A percentile compares a stretch with the other conserved stretches of the same genome.
These are phyloP conservation scores for Leucophenga varia DNA, from an alignment of 1,140 invertebrate genomes.

Conservation along the genomic window DNA sequence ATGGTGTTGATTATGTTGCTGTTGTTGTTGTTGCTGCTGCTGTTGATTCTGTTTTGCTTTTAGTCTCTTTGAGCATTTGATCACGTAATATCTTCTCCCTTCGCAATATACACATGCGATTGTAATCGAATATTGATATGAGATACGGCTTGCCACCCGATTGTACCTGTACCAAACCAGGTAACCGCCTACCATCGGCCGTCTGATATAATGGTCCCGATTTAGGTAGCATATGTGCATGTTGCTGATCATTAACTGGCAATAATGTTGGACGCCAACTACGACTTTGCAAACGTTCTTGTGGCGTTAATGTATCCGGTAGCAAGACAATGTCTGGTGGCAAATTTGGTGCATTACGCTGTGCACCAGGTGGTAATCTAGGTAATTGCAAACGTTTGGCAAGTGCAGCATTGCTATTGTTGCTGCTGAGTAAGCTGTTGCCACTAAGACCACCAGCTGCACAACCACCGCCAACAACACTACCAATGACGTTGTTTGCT, in stretches of 20 bases:
- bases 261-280: constrained; percentile 70
- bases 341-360: constrained; percentile 6
- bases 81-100: constrained; percentile 64
- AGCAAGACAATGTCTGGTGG: constrained; percentile 46
- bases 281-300: constrained; percentile 57
- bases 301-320: constrained; percentile 42
- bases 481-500: neutral
- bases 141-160: constrained; percentile 68
- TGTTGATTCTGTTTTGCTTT: constrained; percentile 23
- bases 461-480: neutral
- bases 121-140: constrained; percentile 69
- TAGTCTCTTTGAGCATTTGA: constrained; percentile 56
- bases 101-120: constrained; percentile 68
- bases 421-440: constrained; percentile 15
- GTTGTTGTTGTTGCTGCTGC: constrained; percentile 21
- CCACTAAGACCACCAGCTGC: too few relatives aligned
- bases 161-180: constrained; percentile 64
- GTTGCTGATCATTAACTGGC: constrained; percentile 62
- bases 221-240: constrained; percentile 42
- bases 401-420: neutral
- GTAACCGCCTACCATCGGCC: constrained; percentile 60
- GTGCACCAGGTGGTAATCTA: constrained; percentile 23
- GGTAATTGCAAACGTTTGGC: constrained; percentile 28
- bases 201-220: constrained; percentile 60
- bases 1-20: constrained; percentile 10